Percentiles rank a stretch among this genome's conserved stretches.
Conservation (phyloP, 2,888 invertebrate species). For the Chalcis sispes region DNA sequence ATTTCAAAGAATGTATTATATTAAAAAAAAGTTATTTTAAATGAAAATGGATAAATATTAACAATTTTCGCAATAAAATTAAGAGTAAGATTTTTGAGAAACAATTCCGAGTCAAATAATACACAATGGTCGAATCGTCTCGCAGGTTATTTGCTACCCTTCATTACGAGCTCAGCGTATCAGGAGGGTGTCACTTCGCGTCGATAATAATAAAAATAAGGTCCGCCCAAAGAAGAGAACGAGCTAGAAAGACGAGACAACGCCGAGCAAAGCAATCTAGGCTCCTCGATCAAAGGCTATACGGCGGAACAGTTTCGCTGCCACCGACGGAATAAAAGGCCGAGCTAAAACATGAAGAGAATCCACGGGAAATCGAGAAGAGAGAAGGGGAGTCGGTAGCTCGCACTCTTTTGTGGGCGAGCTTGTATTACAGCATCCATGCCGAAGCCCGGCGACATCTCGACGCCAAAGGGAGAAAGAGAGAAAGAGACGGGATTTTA, state of each 20-base stretch:
- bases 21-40: too few relatives aligned
- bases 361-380: too few relatives aligned
- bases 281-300: conserved; percentile 62
- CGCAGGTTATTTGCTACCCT: not conserved
- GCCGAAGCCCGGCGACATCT: conserved; percentile 69
- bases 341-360: conserved; percentile 8
- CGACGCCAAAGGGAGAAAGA: conserved; percentile 66
- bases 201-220: conserved; percentile 63
- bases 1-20: too few relatives aligned
- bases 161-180: conserved; percentile 12
- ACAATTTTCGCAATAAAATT: conserved; percentile 37
- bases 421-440: conserved; percentile 58
- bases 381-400: conserved; percentile 13
- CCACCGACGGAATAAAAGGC: not conserved
- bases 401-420: conserved; percentile 20
- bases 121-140: conserved; percentile 16
- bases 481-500: conserved; percentile 66
- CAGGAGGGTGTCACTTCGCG: conserved; percentile 38
- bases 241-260: not conserved
- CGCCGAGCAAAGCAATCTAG: conserved; percentile 61
- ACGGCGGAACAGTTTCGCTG: not conserved
- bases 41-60: conserved; percentile 38
- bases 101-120: conserved; percentile 7
- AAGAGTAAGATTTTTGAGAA: conserved; percentile 4
- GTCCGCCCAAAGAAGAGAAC: conserved; percentile 29